Percentiles rank a stretch among this genome's conserved stretches.
Conservation (phyloP, 2,797 vertebrate genomes). For the Parotocinclus haroldoi region DNA sequence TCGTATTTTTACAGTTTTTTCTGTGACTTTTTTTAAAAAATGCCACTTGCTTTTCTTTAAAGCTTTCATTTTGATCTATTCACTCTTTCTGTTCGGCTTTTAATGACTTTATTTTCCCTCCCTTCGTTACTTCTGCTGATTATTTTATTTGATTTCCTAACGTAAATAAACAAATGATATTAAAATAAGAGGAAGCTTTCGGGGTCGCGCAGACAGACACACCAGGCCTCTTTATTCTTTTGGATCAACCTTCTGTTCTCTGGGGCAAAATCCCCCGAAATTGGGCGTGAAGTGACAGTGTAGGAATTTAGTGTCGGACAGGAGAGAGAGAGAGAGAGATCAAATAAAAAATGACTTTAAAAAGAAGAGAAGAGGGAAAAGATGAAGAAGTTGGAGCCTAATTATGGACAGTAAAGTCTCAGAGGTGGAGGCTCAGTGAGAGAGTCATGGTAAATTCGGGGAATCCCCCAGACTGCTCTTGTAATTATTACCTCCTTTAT, state of each 20-base stretch:
- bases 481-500: slow-evolving; percentile 69
- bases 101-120: too few species aligned
- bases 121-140: too few species aligned
- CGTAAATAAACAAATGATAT: too few species aligned
- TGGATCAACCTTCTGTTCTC: slow-evolving; percentile 69
- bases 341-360: slow-evolving; percentile 8
- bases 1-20: too few species aligned
- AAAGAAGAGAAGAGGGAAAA: not conserved
- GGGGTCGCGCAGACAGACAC: slow-evolving; percentile 67
- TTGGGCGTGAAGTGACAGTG: slow-evolving; percentile 39
- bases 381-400: slow-evolving; percentile 30
- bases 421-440: slow-evolving; percentile 49
- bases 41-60: too few species aligned
- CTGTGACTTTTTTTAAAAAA: too few species aligned
- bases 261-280: slow-evolving; percentile 63
- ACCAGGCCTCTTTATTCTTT: slow-evolving; percentile 67
- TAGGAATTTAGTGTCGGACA: slow-evolving; percentile 51
- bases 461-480: slow-evolving; percentile 53
- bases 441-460: slow-evolving; percentile 59
- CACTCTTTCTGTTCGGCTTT: too few species aligned
- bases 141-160: too few species aligned
- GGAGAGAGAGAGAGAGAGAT: slow-evolving; percentile 35
- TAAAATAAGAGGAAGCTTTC: too few species aligned
- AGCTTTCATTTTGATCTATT: too few species aligned
- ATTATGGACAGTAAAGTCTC: slow-evolving; percentile 48